Conservation (phyloP, 2,888 invertebrate species). For the Reticulitermes lucifugus region DNA sequence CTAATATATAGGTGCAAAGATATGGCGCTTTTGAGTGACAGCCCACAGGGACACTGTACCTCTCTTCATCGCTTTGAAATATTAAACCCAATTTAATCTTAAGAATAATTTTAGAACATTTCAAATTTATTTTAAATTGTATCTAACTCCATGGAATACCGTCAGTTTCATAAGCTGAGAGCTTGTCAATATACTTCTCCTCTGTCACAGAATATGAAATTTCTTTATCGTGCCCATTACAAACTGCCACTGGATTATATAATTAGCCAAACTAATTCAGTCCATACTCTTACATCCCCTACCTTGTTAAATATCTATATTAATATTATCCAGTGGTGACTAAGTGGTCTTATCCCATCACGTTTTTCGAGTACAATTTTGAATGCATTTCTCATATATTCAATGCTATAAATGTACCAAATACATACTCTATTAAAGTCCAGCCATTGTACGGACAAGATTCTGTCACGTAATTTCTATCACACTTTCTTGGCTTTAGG, state of each 20-base stretch:
- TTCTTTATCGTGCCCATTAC: background rate
- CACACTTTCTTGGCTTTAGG: too few relatives aligned
- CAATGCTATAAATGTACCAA: too few relatives aligned
- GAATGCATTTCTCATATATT: too few relatives aligned
- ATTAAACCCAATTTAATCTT: background rate
- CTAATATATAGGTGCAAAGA: slow-evolving; percentile 31
- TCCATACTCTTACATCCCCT: background rate
- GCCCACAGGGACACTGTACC: background rate
- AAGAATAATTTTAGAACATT: background rate
- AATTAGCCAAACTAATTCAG: background rate
- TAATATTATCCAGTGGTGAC: background rate
- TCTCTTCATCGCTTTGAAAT: background rate
- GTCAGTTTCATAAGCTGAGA: too few relatives aligned
- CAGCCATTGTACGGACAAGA: too few relatives aligned
- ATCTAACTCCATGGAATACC: too few relatives aligned
- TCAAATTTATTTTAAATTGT: too few relatives aligned
- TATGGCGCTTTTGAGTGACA: slow-evolving; percentile 3
- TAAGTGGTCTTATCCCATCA: too few relatives aligned
- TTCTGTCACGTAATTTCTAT: too few relatives aligned
- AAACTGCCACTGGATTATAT: background rate
- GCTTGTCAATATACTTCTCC: too few relatives aligned
- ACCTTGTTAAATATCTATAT: background rate
- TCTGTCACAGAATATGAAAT: background rate
- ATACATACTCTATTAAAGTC: too few relatives aligned
- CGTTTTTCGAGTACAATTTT: too few relatives aligned